Conservation (phyloP, 2,113 vertebrate species). For the Onychostoma macrolepis region DNA sequence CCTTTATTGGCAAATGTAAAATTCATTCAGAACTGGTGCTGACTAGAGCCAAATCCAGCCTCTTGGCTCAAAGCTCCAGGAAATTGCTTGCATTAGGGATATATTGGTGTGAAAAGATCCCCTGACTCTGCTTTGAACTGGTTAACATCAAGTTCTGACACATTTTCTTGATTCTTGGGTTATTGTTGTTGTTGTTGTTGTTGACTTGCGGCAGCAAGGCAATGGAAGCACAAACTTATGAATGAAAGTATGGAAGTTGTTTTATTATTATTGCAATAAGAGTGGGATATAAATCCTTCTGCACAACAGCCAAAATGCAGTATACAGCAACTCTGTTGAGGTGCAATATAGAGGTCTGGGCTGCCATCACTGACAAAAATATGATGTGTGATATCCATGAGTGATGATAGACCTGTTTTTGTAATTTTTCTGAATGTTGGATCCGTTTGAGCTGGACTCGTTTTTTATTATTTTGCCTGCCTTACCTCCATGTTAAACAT, state of each 20-base stretch:
- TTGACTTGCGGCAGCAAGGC: not conserved
- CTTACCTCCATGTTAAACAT: constrained; percentile 23
- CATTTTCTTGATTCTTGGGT: constrained; percentile 35
- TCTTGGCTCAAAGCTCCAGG: constrained; percentile 77
- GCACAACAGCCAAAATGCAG: not conserved
- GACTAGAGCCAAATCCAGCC: constrained; percentile 72
- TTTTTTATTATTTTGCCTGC: constrained; percentile 50
- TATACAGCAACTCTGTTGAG: not conserved
- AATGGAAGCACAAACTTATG: not conserved
- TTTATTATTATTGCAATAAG: not conserved
- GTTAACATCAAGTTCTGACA: constrained; percentile 58
- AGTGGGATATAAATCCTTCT: not conserved
- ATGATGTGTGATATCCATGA: constrained; percentile 19
- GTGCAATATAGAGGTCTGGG: not conserved
- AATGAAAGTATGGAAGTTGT: not conserved
- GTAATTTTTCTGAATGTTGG: not conserved
- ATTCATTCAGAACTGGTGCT: constrained; percentile 69
- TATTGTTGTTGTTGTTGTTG: constrained; percentile 22
- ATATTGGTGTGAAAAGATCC: constrained; percentile 79
- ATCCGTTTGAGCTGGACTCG: constrained; percentile 1
- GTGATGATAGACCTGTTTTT: constrained; percentile 16
- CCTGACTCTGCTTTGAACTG: constrained; percentile 70
- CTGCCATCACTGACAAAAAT: not conserved
- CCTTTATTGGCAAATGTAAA: constrained; percentile 70
- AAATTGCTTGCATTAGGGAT: constrained; percentile 82